Evolutionary conservation across 37 sponge, comb jelly and placozoan species (phyloP).

Genomic region (Haliclona indistincta): DNA sequence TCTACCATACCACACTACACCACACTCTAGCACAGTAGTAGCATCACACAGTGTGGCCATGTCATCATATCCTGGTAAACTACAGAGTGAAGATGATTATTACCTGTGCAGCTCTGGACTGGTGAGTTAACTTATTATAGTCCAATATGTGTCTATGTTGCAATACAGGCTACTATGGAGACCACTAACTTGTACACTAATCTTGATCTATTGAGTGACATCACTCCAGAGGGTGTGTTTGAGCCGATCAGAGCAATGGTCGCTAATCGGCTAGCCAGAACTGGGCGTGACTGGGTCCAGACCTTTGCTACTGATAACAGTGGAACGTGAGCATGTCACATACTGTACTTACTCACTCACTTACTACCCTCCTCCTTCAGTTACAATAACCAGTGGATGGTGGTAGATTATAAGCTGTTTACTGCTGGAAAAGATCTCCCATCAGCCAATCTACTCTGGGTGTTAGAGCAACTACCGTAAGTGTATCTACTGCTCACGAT

Average conservation of each 20-base stretch:
- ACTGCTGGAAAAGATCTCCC: conserved; percentile 17
- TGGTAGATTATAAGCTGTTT: conserved; percentile 92
- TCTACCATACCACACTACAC: conserved; percentile 3
- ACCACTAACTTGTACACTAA: conserved; percentile 91
- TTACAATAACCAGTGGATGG: conserved; percentile 99
- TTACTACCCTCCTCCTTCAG: too few species aligned
- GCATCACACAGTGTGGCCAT: conserved; percentile 72
- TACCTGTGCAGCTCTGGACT: conserved; percentile 80
- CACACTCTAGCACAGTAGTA: neutral
- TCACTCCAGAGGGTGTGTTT: conserved; percentile 56
- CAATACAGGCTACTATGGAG: conserved; percentile 78
- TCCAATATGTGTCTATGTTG: neutral
- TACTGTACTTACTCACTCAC: too few species aligned
- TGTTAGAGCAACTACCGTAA: conserved; percentile 93
- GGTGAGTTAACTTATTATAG: conserved; percentile 7
- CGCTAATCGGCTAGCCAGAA: conserved; percentile 81
- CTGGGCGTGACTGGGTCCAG: conserved; percentile 74
- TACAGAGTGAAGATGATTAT: conserved; percentile 93
- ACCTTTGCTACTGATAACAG: conserved; percentile 79
- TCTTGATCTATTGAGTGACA: conserved; percentile 64
- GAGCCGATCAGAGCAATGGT: conserved; percentile 74
- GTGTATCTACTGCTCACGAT: too few species aligned
- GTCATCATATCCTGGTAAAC: conserved; percentile 91
- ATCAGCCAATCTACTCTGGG: conserved; percentile 60
- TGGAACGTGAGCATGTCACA: conserved; percentile 91